phyloP scores from a whole-genome alignment of 2,113 vertebrate species.

The Orientallactaga bullata region DNA sequence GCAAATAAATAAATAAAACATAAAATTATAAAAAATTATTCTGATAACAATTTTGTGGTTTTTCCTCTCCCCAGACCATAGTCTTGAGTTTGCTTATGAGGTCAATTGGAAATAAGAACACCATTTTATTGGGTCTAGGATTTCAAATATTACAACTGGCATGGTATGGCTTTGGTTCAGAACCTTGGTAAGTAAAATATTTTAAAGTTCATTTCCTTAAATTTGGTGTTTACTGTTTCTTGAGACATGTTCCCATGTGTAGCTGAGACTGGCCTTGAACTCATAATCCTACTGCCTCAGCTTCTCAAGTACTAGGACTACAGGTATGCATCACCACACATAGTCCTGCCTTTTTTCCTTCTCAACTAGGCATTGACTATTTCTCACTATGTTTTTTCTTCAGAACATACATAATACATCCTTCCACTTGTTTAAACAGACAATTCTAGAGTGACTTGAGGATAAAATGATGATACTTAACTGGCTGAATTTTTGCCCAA shows the following conservation, averaged over 20 bases:
- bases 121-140: constrained; percentile 92
- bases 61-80: constrained; percentile 87
- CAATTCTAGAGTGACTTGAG: constrained; percentile 1
- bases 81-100: constrained; percentile 94
- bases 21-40: too few relatives aligned
- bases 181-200: constrained; percentile 89
- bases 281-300: not conserved
- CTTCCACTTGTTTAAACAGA: not conserved
- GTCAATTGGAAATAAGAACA: constrained; percentile 95
- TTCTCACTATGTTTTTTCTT: not conserved
- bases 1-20: not conserved
- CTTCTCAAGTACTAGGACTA: not conserved
- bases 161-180: constrained; percentile 94
- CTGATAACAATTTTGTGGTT: not conserved
- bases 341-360: not conserved
- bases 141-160: constrained; percentile 94
- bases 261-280: not conserved
- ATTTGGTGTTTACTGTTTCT: not conserved
- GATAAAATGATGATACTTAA: not conserved
- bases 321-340: too few relatives aligned
- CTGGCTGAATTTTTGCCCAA: not conserved
- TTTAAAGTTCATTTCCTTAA: not conserved
- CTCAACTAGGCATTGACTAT: not conserved
- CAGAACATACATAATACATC: not conserved
- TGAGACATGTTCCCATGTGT: not conserved